These are phyloP conservation scores for Aphidius colemani DNA, from an alignment of 2,888 invertebrate genomes.

Conservation along the genomic window DNA sequence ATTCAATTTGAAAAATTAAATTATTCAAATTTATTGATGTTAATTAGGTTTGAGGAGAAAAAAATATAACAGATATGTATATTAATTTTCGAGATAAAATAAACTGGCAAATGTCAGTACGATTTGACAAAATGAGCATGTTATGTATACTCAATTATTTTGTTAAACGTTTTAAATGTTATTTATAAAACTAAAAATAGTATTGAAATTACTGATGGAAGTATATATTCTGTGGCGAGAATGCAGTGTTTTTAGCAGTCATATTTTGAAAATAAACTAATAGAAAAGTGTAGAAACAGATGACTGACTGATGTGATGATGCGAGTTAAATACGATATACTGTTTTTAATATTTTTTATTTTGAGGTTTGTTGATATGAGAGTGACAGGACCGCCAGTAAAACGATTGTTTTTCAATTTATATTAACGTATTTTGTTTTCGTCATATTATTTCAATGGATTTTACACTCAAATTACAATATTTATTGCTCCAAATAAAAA, in stretches of 20 bases:
- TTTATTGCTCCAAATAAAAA: too few species aligned
- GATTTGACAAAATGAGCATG: not conserved
- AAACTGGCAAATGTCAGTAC: constrained; percentile 7
- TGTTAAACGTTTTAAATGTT: constrained; percentile 38
- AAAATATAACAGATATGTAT: too few species aligned
- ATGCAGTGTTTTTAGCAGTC: constrained; percentile 51
- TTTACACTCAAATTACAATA: too few species aligned
- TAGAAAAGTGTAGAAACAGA: constrained; percentile 47
- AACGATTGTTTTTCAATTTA: constrained; percentile 59
- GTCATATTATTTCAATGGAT: constrained; percentile 43
- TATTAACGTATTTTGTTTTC: constrained; percentile 52
- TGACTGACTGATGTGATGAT: constrained; percentile 46
- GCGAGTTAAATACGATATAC: not conserved
- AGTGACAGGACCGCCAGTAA: constrained; percentile 53
- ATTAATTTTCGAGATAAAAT: too few species aligned
- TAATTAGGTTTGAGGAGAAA: too few species aligned
- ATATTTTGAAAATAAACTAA: constrained; percentile 59
- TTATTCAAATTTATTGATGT: too few species aligned
- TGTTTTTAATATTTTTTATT: too few species aligned
- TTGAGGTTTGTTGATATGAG: constrained; percentile 22
- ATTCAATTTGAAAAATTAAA: constrained; percentile 3
- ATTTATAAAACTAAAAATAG: constrained; percentile 50
- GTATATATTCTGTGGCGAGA: constrained; percentile 38
- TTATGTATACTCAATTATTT: constrained; percentile 35
- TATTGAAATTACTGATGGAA: constrained; percentile 48